phyloP scores from a whole-genome alignment of 1,140 invertebrate genomes.

The Holcopasites calliopsidis region DNA sequence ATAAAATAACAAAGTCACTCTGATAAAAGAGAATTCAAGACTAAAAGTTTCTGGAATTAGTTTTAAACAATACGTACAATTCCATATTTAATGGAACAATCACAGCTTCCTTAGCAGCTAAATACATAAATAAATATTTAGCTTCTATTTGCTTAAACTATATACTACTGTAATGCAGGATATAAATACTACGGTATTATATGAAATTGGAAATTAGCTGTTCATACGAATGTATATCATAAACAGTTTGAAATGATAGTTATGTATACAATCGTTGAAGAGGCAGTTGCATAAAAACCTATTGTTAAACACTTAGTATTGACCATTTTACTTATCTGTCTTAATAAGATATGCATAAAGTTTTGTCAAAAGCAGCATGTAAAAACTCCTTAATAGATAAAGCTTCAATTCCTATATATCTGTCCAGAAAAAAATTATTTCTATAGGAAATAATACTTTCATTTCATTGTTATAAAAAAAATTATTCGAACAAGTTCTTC shows the following conservation, averaged over 20 bases:
- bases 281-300: slow-evolving; percentile 10
- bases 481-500: background rate
- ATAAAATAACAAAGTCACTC: background rate
- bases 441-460: background rate
- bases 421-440: background rate
- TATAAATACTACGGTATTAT: slow-evolving; percentile 5
- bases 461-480: slow-evolving; percentile 6
- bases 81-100: slow-evolving; percentile 28
- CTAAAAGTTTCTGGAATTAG: slow-evolving; percentile 22
- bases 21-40: slow-evolving; percentile 1
- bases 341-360: background rate
- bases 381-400: background rate
- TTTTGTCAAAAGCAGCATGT: background rate
- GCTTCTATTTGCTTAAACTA: background rate
- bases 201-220: too few species aligned
- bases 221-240: background rate
- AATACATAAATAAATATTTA: slow-evolving; percentile 35
- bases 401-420: background rate
- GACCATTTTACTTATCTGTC: background rate
- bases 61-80: background rate
- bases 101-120: slow-evolving; percentile 35
- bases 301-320: background rate
- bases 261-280: background rate
- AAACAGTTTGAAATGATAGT: slow-evolving; percentile 11
- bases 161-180: background rate